phyloP scores from a whole-genome alignment of 1,140 invertebrate species.

The Choristoneura fumiferana region DNA sequence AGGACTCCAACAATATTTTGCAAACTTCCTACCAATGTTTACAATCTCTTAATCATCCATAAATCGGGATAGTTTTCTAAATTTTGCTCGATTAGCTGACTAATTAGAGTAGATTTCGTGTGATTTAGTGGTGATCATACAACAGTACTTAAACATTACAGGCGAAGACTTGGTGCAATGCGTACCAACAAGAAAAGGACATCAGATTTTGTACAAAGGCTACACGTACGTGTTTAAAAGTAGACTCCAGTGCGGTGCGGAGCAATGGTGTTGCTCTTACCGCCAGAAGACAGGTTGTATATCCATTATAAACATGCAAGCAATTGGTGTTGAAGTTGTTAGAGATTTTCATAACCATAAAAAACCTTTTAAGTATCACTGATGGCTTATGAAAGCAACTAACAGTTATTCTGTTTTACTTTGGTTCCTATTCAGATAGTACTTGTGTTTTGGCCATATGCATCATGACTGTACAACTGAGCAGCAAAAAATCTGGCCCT shows the following conservation, averaged over 20 bases:
- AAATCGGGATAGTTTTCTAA: too few species aligned
- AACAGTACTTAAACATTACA: slow-evolving; percentile 41
- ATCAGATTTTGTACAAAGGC: slow-evolving; percentile 66
- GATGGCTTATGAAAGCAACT: slow-evolving; percentile 29
- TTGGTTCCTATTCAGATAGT: too few species aligned
- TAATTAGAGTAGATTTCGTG: too few species aligned
- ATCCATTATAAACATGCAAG: slow-evolving; percentile 69
- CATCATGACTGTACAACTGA: too few species aligned
- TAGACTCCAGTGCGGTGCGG: slow-evolving; percentile 63
- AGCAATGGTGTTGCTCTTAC: slow-evolving; percentile 69
- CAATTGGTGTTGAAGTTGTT: slow-evolving; percentile 61
- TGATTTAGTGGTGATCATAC: slow-evolving; percentile 25
- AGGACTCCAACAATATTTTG: too few species aligned
- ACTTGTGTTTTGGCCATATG: too few species aligned
- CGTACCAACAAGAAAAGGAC: slow-evolving; percentile 68
- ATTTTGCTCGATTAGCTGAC: too few species aligned
- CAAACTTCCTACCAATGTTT: too few species aligned
- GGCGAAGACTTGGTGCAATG: slow-evolving; percentile 67
- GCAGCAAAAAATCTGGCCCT: too few species aligned
- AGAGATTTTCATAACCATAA: slow-evolving; percentile 72
- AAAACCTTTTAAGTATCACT: slow-evolving; percentile 68
- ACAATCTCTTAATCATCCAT: too few species aligned
- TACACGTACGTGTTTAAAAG: slow-evolving; percentile 70
- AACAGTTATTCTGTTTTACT: too few species aligned
- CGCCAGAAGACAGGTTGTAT: slow-evolving; percentile 72